Evolutionary conservation across 2,888 invertebrate genomes (phyloP), one percentile per base, ranked within the genome.

Genomic region (Tachina lurida): DNA sequence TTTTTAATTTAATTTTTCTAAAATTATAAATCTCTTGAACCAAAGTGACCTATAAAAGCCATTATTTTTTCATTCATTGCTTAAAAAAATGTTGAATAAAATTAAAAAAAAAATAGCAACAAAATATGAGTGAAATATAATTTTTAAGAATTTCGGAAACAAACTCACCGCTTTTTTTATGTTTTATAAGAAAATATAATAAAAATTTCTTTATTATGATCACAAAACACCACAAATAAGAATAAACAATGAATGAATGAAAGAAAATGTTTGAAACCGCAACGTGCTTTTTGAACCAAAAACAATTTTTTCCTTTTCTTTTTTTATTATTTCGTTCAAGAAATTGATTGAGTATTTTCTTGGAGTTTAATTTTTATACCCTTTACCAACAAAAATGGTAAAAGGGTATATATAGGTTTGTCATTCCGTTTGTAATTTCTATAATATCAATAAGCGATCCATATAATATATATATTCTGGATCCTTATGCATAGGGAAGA

Each of bases 201-300:
- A 49, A 74, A 62, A 58, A 12, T 52, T 70, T 70, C 41, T 49
- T 67, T 67, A 39, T 68, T 68, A 41, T 49, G 39, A 67, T 39
- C 39, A 41, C 62, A 41, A 43, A 62, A 62, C 13, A 67, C 39
- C 17, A 41, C 65, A 45, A 31, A 45, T 19, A 58, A 39, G 17
- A 58, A 56, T 65, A 19, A 22, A 47, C 15, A 41, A 54, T 54
- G 54, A 70, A 70, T 58, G 15, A 62, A 75, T 68, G 68, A 74
- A 80, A 73, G 58, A 65, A 80, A 60, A 49, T 78, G 41, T 70
- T 77, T 43, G 12, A 70, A 63, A 74, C 49, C 67, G 68, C 74
- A 62, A 80, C 68, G 67, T 75, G 68, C 60, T 81, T 60, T 68
- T 17, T 62, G 3, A 70, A 52, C 15, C 43, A 17, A 54, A 47